Evolutionary conservation across 2,888 invertebrate species (phyloP).

Genomic region (Macaria liturata): DNA sequence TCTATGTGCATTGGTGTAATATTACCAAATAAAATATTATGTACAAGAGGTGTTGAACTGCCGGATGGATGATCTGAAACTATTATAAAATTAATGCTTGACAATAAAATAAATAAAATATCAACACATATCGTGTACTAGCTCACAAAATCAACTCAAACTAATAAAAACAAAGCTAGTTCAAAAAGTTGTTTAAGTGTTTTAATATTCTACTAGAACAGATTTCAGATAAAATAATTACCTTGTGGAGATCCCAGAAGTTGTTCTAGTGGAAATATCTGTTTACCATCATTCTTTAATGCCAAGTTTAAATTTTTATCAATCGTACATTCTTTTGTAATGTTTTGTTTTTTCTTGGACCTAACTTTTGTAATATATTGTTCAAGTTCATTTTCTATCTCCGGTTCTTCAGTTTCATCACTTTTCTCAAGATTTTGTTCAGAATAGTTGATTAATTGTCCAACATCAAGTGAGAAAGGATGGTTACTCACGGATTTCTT

Average conservation of each 20-base stretch:
- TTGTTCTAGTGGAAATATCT: constrained; percentile 55
- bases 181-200: too few species aligned
- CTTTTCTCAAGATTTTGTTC: not conserved
- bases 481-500: not conserved
- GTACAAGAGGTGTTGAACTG: constrained; percentile 64
- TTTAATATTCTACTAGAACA: too few species aligned
- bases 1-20: constrained; percentile 28
- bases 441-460: not conserved
- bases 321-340: constrained; percentile 46
- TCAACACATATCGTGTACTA: not conserved
- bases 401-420: constrained; percentile 4
- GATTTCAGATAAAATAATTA: constrained; percentile 31
- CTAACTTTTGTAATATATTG: constrained; percentile 29
- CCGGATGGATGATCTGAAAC: constrained; percentile 25
- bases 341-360: constrained; percentile 21
- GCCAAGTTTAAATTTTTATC: constrained; percentile 65
- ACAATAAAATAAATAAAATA: too few species aligned
- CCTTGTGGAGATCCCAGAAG: constrained; percentile 62
- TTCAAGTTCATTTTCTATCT: constrained; percentile 27
- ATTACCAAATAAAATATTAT: constrained; percentile 63
- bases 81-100: too few species aligned
- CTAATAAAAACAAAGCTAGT: too few species aligned
- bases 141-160: too few species aligned
- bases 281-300: constrained; percentile 49
- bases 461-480: not conserved